These are phyloP conservation scores for Mythimna pallens DNA, from an alignment of 2,888 invertebrate genomes.

Conservation along the genomic window DNA sequence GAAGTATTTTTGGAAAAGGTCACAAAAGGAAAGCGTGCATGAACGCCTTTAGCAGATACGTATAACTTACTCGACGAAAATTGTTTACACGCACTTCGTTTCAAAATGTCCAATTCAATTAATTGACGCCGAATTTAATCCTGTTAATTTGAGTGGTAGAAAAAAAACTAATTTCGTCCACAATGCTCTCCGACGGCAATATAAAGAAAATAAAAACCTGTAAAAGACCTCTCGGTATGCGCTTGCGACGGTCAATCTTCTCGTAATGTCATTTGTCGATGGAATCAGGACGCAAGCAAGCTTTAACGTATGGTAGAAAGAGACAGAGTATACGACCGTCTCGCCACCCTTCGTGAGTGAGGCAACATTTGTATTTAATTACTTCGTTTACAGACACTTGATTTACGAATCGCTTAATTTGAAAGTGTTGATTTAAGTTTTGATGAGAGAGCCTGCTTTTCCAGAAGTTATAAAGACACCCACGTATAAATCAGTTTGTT, in stretches of 20 bases:
- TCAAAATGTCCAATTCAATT: slow-evolving; percentile 56
- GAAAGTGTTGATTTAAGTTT: slow-evolving; percentile 84
- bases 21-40: slow-evolving; percentile 81
- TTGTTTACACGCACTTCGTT: slow-evolving; percentile 48
- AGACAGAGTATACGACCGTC: slow-evolving; percentile 59
- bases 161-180: slow-evolving; percentile 61
- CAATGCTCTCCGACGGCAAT: slow-evolving; percentile 49
- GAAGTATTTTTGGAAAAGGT: slow-evolving; percentile 81
- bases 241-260: slow-evolving; percentile 75
- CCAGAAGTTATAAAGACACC: slow-evolving; percentile 69
- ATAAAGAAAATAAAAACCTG: slow-evolving; percentile 64
- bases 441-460: slow-evolving; percentile 68
- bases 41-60: slow-evolving; percentile 45
- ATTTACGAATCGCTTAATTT: slow-evolving; percentile 83
- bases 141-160: slow-evolving; percentile 59
- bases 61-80: slow-evolving; percentile 50
- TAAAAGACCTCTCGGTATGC: slow-evolving; percentile 67
- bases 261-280: slow-evolving; percentile 77
- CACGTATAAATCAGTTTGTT: slow-evolving; percentile 68
- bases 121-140: slow-evolving; percentile 53
- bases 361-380: slow-evolving; percentile 81
- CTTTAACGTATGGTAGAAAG: slow-evolving; percentile 58
- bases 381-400: slow-evolving; percentile 79
- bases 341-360: slow-evolving; percentile 67
- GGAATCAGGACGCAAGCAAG: slow-evolving; percentile 65